Percentiles rank a stretch among this genome's conserved stretches.
Evolutionary conservation across 2,797 vertebrate genomes (phyloP).

Genomic region (Myotis pilosus): DNA sequence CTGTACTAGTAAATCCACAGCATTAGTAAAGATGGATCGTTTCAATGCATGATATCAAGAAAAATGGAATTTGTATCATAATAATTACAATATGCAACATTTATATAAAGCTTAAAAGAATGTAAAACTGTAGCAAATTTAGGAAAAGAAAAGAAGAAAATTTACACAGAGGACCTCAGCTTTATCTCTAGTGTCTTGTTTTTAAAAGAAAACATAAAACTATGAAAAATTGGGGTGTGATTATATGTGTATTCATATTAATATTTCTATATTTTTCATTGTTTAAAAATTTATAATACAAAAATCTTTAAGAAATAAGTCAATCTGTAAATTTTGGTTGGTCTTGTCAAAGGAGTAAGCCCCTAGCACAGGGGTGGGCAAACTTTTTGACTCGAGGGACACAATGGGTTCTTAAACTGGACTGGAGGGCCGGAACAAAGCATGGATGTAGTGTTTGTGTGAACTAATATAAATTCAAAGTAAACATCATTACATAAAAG

Average conservation of each 20-base stretch:
- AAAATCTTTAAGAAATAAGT: background rate
- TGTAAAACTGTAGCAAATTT: background rate
- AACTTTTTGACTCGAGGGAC: too few species aligned
- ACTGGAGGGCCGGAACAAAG: too few species aligned
- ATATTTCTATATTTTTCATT: background rate
- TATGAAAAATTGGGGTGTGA: background rate
- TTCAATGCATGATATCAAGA: background rate
- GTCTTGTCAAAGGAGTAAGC: background rate
- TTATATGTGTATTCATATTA: background rate
- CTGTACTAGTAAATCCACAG: background rate
- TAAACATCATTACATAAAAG: too few species aligned
- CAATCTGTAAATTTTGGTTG: background rate
- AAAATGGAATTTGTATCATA: background rate
- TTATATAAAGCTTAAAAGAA: background rate
- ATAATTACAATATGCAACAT: background rate
- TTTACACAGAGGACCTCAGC: background rate
- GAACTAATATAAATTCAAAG: too few species aligned
- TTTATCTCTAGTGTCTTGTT: background rate
- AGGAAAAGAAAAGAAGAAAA: background rate
- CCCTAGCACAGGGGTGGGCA: too few species aligned
- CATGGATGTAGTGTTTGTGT: too few species aligned
- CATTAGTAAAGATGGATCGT: background rate
- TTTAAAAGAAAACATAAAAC: background rate
- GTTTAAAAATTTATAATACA: background rate
- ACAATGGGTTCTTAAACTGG: too few species aligned